These are phyloP conservation scores for Heliconius sara DNA, from an alignment of 2,888 invertebrate genomes.

Conservation along the genomic window DNA sequence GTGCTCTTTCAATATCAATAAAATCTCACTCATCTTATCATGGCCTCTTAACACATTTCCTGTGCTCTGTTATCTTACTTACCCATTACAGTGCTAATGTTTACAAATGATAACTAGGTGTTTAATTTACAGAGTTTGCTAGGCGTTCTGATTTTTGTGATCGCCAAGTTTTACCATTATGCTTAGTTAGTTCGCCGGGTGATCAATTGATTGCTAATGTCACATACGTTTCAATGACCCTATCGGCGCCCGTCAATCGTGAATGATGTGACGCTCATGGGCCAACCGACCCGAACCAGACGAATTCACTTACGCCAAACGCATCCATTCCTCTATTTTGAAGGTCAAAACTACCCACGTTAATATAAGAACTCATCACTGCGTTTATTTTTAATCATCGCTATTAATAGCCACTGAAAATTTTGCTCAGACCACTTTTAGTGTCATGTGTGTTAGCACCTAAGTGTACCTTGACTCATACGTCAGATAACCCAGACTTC, in stretches of 20 bases:
- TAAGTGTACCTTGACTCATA: slow-evolving; percentile 44
- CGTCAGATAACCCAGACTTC: slow-evolving; percentile 42
- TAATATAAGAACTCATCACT: slow-evolving; percentile 65
- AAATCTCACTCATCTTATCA: slow-evolving; percentile 53
- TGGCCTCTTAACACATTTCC: slow-evolving; percentile 61
- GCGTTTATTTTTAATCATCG: slow-evolving; percentile 68
- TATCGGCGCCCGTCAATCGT: slow-evolving; percentile 65
- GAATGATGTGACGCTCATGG: slow-evolving; percentile 52
- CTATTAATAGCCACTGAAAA: slow-evolving; percentile 70
- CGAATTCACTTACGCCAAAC: slow-evolving; percentile 61
- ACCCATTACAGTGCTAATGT: slow-evolving; percentile 69
- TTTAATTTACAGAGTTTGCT: slow-evolving; percentile 58
- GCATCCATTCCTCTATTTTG: slow-evolving; percentile 64
- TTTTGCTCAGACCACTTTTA: slow-evolving; percentile 66
- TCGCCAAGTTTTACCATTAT: slow-evolving; percentile 56
- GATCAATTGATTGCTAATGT: slow-evolving; percentile 57
- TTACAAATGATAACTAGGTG: slow-evolving; percentile 59
- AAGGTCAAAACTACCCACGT: slow-evolving; percentile 74
- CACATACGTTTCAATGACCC: slow-evolving; percentile 50
- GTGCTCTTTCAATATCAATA: slow-evolving; percentile 43
- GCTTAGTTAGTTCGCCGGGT: slow-evolving; percentile 30
- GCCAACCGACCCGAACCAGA: slow-evolving; percentile 60
- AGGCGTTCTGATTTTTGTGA: slow-evolving; percentile 52
- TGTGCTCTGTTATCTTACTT: slow-evolving; percentile 67
- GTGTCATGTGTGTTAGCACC: slow-evolving; percentile 46